Conservation (phyloP, 2,888 invertebrate species). For the Ormia ochracea region DNA sequence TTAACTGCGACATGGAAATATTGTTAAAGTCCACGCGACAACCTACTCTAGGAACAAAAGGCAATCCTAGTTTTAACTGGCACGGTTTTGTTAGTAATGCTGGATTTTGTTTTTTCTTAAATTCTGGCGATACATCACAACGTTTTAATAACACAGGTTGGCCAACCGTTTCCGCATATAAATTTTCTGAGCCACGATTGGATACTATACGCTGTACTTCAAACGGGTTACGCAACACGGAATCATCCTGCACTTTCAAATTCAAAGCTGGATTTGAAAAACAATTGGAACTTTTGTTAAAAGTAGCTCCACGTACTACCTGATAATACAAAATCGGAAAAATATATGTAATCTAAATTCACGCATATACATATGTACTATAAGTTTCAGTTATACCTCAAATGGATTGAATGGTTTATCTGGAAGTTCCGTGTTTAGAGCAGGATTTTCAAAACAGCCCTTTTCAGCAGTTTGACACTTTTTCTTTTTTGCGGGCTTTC, state of each 20-base stretch:
- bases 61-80: conserved; percentile 71
- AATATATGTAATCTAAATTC: background rate
- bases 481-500: conserved; percentile 76
- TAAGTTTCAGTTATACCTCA: conserved; percentile 68
- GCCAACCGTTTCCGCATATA: conserved; percentile 67
- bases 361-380: background rate
- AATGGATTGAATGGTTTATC: conserved; percentile 76
- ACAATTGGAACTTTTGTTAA: conserved; percentile 64
- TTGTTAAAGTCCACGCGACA: conserved; percentile 75
- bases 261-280: conserved; percentile 75
- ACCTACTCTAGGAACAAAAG: conserved; percentile 74
- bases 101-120: conserved; percentile 64
- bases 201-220: conserved; percentile 70
- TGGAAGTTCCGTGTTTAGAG: conserved; percentile 74
- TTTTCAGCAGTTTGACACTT: conserved; percentile 68
- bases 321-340: conserved; percentile 47
- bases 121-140: conserved; percentile 70
- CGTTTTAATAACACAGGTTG: conserved; percentile 71
- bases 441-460: conserved; percentile 76
- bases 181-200: conserved; percentile 32
- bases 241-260: conserved; percentile 71
- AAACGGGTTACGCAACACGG: conserved; percentile 73
- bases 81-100: conserved; percentile 61
- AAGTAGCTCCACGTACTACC: conserved; percentile 66
- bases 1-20: conserved; percentile 69